A percentile compares a stretch with the other conserved stretches of the same genome.
Evolutionary conservation across 2,113 vertebrate species (phyloP).

Genomic region (Taurulus bubalis): DNA sequence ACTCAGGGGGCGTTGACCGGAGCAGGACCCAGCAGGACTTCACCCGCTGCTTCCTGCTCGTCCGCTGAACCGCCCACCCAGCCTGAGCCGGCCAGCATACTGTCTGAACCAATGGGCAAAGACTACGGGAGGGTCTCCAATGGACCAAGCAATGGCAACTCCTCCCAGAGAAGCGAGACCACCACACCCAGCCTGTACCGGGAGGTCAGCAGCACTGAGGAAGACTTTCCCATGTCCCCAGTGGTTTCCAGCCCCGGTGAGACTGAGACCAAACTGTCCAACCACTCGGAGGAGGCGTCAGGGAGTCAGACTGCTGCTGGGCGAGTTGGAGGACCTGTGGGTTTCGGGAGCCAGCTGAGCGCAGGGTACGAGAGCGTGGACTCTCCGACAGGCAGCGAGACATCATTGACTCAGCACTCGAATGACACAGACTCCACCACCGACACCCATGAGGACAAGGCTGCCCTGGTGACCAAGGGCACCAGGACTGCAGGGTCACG

Average conservation of each 20-base stretch:
- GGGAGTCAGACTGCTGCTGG: conserved; percentile 84
- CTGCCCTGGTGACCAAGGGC: conserved; percentile 92
- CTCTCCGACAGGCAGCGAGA: conserved; percentile 99
- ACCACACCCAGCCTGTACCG: conserved; percentile 92
- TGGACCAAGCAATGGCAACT: conserved; percentile 94
- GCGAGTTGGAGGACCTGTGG: conserved; percentile 88
- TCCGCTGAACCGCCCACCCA: conserved; percentile 85
- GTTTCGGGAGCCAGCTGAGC: conserved; percentile 94
- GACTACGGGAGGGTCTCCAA: conserved; percentile 96
- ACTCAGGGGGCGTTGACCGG: conserved; percentile 80
- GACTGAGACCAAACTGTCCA: conserved; percentile 93
- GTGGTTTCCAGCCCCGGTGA: conserved; percentile 90
- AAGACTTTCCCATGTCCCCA: conserved; percentile 94
- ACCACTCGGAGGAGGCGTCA: conserved; percentile 94
- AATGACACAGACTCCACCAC: conserved; percentile 99
- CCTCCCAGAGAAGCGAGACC: conserved; percentile 88
- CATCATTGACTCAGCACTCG: conserved; percentile 97
- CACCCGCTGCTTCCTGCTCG: conserved; percentile 80
- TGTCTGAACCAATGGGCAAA: conserved; percentile 84
- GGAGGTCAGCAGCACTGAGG: conserved; percentile 92
- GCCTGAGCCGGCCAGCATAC: conserved; percentile 79
- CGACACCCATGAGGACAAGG: conserved; percentile 96
- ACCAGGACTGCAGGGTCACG: conserved; percentile 96
- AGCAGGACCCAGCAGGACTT: conserved; percentile 91
- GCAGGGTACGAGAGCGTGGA: conserved; percentile 99